Percentiles rank a stretch among this genome's conserved stretches.
These are phyloP conservation scores for Phytoseiulus persimilis DNA, from an alignment of 2,888 invertebrate genomes.

Conservation along the genomic window DNA sequence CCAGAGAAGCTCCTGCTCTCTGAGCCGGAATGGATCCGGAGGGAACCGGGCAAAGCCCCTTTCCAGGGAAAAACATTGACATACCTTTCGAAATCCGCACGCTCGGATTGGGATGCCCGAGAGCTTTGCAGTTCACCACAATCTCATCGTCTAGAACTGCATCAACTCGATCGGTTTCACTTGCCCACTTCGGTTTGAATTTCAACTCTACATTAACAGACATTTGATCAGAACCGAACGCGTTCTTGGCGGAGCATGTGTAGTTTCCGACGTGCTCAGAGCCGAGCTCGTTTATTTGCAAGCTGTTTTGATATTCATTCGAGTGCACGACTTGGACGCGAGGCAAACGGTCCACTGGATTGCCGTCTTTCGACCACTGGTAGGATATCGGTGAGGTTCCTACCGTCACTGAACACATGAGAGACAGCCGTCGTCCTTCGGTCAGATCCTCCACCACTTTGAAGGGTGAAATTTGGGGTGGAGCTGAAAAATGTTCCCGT, in stretches of 20 bases:
- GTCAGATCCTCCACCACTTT: slow-evolving; percentile 29
- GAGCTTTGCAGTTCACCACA: neutral
- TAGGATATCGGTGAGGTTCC: slow-evolving; percentile 15
- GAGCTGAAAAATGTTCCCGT: neutral
- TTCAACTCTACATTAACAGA: neutral
- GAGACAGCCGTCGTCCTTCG: slow-evolving; percentile 15
- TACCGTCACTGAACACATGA: neutral
- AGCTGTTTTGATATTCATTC: slow-evolving; percentile 12
- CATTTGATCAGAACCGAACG: slow-evolving; percentile 21
- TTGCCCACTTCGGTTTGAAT: slow-evolving; percentile 16
- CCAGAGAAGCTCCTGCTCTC: no score
- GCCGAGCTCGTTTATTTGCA: slow-evolving; percentile 9
- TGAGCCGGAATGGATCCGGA: no score
- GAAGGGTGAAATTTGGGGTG: slow-evolving; percentile 32
- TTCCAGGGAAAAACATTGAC: neutral
- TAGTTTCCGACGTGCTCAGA: slow-evolving; percentile 32
- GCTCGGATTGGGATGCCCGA: neutral
- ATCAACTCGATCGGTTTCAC: neutral
- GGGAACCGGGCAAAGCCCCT: no score
- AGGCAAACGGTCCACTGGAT: neutral
- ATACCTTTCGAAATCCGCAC: slow-evolving; percentile 8
- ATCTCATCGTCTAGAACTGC: slow-evolving; percentile 7
- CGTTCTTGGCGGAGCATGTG: slow-evolving; percentile 15
- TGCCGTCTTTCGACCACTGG: slow-evolving; percentile 25
- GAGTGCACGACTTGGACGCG: slow-evolving; percentile 11